A percentile compares a stretch with the other conserved stretches of the same genome.
phyloP scores from a whole-genome alignment of 2,797 vertebrate species.

The Hozukius guyotensis region DNA sequence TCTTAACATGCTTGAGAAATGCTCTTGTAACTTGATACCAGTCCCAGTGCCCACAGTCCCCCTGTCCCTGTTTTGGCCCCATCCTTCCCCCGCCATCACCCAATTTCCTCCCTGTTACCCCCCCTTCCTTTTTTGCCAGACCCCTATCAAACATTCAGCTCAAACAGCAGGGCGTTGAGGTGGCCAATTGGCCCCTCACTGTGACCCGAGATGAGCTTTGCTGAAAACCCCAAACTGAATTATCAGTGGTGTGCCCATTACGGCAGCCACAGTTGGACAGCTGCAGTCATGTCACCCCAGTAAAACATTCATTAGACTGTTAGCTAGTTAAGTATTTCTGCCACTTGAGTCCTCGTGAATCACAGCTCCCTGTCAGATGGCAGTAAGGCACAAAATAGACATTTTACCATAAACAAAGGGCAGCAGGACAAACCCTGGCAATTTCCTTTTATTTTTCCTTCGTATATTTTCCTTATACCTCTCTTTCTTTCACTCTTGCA shows the following conservation, averaged over 20 bases:
- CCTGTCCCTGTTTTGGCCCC: conserved; percentile 47
- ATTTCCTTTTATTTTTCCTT: background rate
- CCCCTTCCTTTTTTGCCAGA: conserved; percentile 22
- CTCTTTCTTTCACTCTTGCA: background rate
- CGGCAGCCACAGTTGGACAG: conserved; percentile 52
- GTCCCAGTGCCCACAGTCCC: conserved; percentile 27
- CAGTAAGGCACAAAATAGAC: background rate
- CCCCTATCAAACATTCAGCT: conserved; percentile 64
- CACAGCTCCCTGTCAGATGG: conserved; percentile 34
- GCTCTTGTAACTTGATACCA: conserved; percentile 69
- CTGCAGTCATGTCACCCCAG: conserved; percentile 39
- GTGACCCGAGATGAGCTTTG: conserved; percentile 64
- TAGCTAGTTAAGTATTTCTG: conserved; percentile 49
- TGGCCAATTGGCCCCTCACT: conserved; percentile 64
- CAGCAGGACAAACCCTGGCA: background rate
- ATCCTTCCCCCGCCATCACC: conserved; percentile 18
- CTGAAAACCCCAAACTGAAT: conserved; percentile 18
- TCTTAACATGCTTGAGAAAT: conserved; percentile 22
- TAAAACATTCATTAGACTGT: conserved; percentile 63
- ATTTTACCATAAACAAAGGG: background rate
- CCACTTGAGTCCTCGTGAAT: conserved; percentile 34
- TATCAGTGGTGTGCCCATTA: conserved; percentile 11
- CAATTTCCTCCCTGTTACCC: conserved; percentile 61
- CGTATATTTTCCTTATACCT: background rate
- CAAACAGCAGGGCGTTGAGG: conserved; percentile 58